These are phyloP conservation scores for Crotalus viridis DNA, from an alignment of 2,113 vertebrate genomes.

Conservation along the genomic window DNA sequence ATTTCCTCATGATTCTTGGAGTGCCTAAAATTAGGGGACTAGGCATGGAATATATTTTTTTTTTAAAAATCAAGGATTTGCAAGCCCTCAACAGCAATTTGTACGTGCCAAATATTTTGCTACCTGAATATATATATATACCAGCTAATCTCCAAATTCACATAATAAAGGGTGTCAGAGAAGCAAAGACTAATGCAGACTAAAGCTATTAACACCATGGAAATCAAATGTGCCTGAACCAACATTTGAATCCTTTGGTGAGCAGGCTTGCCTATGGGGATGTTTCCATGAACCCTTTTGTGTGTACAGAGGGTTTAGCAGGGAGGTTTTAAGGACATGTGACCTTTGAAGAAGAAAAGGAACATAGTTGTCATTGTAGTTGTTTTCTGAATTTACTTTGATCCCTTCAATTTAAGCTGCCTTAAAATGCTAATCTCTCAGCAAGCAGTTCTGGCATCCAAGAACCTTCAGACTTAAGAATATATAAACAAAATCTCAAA, in stretches of 20 bases:
- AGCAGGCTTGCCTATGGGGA: background rate
- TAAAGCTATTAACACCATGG: background rate
- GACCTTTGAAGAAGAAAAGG: background rate
- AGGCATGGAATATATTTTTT: background rate
- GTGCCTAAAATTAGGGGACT: background rate
- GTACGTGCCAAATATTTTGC: background rate
- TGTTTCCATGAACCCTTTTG: background rate
- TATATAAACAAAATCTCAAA: slow-evolving; percentile 61
- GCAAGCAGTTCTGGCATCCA: slow-evolving; percentile 52
- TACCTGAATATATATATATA: background rate
- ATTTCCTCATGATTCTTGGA: background rate
- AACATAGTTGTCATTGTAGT: background rate
- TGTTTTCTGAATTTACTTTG: slow-evolving; percentile 51
- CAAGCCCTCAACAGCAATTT: background rate
- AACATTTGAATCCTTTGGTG: background rate
- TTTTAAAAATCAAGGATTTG: background rate
- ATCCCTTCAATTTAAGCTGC: slow-evolving; percentile 55
- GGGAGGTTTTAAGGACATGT: background rate
- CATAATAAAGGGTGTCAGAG: background rate
- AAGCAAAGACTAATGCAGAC: background rate
- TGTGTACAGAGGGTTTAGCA: background rate
- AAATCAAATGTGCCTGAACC: background rate
- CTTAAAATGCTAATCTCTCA: slow-evolving; percentile 59
- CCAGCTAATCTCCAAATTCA: background rate
- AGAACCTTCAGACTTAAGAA: slow-evolving; percentile 52